Evolutionary conservation across 2,888 invertebrate genomes (phyloP), one percentile per base, ranked within the genome.

Genomic region (Odontocerum albicorne): DNA sequence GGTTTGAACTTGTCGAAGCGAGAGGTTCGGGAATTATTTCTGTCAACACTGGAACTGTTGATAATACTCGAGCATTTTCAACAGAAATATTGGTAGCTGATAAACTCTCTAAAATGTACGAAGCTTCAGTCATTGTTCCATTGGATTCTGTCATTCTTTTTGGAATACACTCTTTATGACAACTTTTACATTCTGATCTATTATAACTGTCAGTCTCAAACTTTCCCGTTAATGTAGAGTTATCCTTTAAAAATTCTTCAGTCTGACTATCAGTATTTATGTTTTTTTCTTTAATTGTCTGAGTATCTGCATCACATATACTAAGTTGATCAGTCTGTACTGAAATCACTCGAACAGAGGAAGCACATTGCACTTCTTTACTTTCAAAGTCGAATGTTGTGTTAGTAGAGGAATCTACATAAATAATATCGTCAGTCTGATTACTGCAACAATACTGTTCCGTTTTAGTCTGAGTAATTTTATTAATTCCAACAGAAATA

Each of bases 371-470:
- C 1, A 49, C 40, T 7, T 15, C 16, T 52, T 52, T 47, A 33
- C 6, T 27, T 10, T 49, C 44, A 21, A 31, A 43, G 19, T 52
- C 22, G 21, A 38, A 16, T 4, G 20, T 31, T 4, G 57, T 49
- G n/a, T 36, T 35, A 10, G 52, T 38, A 22, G 43, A 40, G 12
- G 40, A 33, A 62, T 79, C 78, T 45, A 73, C 69, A 38, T 68
- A 63, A 68, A 75, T 66, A 52, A 78, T 59, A 3, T 68, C 62
- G 60, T 78, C 73, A 15, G 77, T 77, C 66, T 78, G 78, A 64
- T 69, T 71, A 35, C 75, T 75, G 64, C 74, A 69, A 19, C 74
- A 74, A 65, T 70, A 76, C 57, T 65, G 67, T 49, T 64, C 61
- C 32, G 65, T 59, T 65, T 77, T 76, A 20, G 71, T 67, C 63